Conservation (phyloP, 2,113 vertebrate species). For the Leiothrix lutea region DNA sequence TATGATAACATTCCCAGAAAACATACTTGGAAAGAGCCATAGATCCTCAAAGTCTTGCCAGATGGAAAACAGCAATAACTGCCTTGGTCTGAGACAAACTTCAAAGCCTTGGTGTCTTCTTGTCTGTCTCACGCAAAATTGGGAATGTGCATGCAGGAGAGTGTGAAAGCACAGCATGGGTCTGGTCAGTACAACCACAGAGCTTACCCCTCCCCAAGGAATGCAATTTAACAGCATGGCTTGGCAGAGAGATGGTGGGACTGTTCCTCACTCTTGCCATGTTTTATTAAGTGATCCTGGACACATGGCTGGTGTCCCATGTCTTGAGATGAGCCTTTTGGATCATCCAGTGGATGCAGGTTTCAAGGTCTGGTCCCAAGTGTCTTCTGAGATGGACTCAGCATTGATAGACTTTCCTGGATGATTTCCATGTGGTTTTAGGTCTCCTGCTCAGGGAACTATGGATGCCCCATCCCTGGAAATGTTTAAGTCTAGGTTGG, state of each 20-base stretch:
- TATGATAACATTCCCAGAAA: constrained; percentile 26
- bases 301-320: neutral
- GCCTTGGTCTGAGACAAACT: neutral
- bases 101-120: constrained; percentile 9
- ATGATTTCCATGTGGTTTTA: neutral
- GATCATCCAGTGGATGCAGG: neutral
- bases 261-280: neutral
- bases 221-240: neutral
- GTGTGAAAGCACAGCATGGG: neutral
- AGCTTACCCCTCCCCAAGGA: neutral
- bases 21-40: neutral
- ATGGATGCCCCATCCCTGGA: neutral
- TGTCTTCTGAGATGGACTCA: neutral
- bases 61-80: constrained; percentile 24
- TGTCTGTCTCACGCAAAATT: neutral
- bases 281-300: neutral
- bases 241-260: neutral
- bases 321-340: neutral
- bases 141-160: neutral
- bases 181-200: neutral
- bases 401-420: neutral
- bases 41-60: neutral
- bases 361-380: neutral
- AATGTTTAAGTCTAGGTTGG: neutral
- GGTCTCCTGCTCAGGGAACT: neutral